Evolutionary conservation across 2,888 invertebrate genomes (phyloP).

Genomic region (Thyatira batis): DNA sequence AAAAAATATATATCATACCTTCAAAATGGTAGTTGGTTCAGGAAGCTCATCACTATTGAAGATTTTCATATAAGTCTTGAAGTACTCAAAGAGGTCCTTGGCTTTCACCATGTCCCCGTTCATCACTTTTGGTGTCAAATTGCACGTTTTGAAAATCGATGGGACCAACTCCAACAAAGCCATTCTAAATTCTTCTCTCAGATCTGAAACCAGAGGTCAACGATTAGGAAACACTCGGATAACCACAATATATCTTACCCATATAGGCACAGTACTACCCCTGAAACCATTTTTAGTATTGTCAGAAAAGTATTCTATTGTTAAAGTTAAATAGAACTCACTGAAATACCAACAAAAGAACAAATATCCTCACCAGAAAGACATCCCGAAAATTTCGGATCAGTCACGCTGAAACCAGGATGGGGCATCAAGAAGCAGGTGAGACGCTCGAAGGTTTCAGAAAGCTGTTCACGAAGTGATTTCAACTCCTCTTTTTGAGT

Average conservation of each 20-base stretch:
- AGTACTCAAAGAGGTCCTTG: constrained; percentile 95
- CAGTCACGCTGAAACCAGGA: constrained; percentile 96
- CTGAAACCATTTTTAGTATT: background rate
- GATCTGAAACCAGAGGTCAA: constrained; percentile 84
- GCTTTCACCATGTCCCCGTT: constrained; percentile 95
- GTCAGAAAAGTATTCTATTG: background rate
- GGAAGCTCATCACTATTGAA: constrained; percentile 98
- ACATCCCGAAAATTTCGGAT: constrained; percentile 95
- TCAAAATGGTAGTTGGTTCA: constrained; percentile 98
- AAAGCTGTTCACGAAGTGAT: background rate
- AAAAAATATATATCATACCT: constrained; percentile 78
- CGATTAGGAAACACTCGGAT: too few relatives aligned
- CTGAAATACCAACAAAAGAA: background rate
- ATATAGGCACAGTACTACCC: too few relatives aligned
- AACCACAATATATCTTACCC: too few relatives aligned
- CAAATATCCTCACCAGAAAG: constrained; percentile 80
- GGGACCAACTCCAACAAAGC: constrained; percentile 92
- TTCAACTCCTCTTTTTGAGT: background rate
- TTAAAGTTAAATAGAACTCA: background rate
- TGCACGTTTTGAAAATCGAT: constrained; percentile 91
- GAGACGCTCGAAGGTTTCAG: constrained; percentile 18
- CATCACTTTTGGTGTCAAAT: constrained; percentile 95
- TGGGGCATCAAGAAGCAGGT: constrained; percentile 98
- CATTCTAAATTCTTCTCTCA: constrained; percentile 93
- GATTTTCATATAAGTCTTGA: constrained; percentile 97